Evolutionary conservation across 2,888 invertebrate species (phyloP).

Genomic region (Lithodes maja): DNA sequence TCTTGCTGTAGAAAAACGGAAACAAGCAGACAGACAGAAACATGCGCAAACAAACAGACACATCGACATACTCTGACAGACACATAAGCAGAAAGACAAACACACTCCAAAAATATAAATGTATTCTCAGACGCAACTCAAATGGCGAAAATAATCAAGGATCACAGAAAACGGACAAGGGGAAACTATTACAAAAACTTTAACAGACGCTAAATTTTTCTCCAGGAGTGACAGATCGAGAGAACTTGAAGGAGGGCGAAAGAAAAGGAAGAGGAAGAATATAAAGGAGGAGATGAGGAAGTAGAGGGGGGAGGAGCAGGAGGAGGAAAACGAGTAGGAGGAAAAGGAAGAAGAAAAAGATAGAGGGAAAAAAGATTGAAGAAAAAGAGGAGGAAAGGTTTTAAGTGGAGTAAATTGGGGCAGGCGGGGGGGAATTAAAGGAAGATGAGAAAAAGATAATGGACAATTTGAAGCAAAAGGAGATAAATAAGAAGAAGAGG

Average conservation of each 20-base stretch:
- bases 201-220: too few species aligned
- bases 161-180: too few species aligned
- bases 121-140: too few species aligned
- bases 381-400: neutral
- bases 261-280: neutral
- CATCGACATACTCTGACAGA: too few species aligned
- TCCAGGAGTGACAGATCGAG: neutral
- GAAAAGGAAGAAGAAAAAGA: neutral
- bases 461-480: neutral
- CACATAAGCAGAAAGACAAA: too few species aligned
- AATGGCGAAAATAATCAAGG: too few species aligned
- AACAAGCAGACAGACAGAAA: too few species aligned
- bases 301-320: neutral
- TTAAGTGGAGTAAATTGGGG: neutral
- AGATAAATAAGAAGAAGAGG: neutral
- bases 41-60: too few species aligned
- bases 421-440: neutral
- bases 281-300: neutral
- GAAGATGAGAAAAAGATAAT: neutral
- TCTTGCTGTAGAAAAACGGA: too few species aligned
- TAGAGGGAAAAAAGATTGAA: neutral
- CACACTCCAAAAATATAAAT: too few species aligned
- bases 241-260: neutral
- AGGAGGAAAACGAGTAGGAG: neutral
- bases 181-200: too few species aligned